A percentile compares a stretch with the other conserved stretches of the same genome.
Evolutionary conservation across 2,113 vertebrate genomes (phyloP).

Genomic region (Hypomesus transpacificus): DNA sequence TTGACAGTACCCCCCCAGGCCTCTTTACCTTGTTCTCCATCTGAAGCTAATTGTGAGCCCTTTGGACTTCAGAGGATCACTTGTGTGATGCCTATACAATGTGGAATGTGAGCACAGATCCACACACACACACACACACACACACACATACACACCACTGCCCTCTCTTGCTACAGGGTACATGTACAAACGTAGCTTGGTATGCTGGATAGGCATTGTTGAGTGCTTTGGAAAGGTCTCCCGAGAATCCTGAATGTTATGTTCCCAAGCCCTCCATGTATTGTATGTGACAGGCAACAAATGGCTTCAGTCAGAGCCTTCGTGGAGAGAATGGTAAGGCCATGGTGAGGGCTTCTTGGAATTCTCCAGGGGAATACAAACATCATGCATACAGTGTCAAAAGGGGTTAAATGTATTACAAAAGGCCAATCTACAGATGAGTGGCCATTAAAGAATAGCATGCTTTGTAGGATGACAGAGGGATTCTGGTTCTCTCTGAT

Average conservation of each 20-base stretch:
- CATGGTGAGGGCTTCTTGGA: constrained; percentile 45
- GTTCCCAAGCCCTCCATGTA: constrained; percentile 55
- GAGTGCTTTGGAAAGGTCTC: constrained; percentile 50
- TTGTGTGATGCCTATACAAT: constrained; percentile 10
- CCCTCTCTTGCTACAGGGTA: constrained; percentile 32
- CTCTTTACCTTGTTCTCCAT: constrained; percentile 36
- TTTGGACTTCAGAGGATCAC: constrained; percentile 6
- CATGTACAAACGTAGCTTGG: constrained; percentile 50
- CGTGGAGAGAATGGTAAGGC: constrained; percentile 41
- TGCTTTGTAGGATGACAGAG: constrained; percentile 19
- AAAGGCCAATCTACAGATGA: constrained; percentile 38
- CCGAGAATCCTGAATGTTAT: constrained; percentile 46
- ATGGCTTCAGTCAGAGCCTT: constrained; percentile 49
- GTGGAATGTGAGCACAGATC: constrained; percentile 36
- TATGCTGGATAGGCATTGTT: constrained; percentile 56
- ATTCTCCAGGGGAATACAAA: constrained; percentile 43
- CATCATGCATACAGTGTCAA: constrained; percentile 39
- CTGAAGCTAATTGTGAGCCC: constrained; percentile 46
- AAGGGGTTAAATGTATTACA: constrained; percentile 20
- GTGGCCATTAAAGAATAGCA: constrained; percentile 33
- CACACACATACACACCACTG: not conserved
- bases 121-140: not conserved
- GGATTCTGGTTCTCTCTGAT: not conserved
- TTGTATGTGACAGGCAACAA: constrained; percentile 47
- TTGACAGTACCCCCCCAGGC: constrained; percentile 38